Base-by-base conservation (phyloP, 2,888 invertebrate species). In the Glyphotaelius pellucidus region DNA sequence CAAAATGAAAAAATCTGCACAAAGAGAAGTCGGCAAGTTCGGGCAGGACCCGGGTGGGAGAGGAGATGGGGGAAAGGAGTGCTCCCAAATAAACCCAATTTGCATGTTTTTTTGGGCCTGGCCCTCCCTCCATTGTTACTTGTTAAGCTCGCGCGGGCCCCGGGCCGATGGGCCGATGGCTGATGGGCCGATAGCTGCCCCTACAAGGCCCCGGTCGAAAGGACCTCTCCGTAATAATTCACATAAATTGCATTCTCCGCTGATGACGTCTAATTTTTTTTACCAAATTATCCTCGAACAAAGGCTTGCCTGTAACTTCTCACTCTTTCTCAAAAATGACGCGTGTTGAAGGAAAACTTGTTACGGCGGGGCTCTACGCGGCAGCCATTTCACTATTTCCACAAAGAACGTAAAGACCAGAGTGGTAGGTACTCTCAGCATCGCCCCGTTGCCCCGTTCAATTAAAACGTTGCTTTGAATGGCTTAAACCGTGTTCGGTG, bases 21-120 rank as follows among this genome's bases (percentile, higher is more conserved):
- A 90, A 90, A 81, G 90, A 90, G 90, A 85, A 85, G 47, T 67
- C 86, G 80, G 67, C 84, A 83, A 67, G 9, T 67, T 67, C 67
- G 67, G 67, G 67, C 67, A 67, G 25, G 25, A 25, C 25, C 67
- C 25, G 25, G 67, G 25, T 19, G 14, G 7, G 19, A 52, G 67
- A 9, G 67, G 25, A 5, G 67, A 25, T 25, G 25, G 25, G 67
- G 7, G 67, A 7, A 7, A 19, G 19, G 67, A 19, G 25, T n/a
- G 25, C 67, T 67, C 67, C 90, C 84, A 85, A 90, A 90, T 90
- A 90, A 90, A 67, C 90, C 84, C 90, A 85, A 90, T 90, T 90
- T 90, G 86, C 90, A 90, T 90, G 86, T 90, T 90, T 90, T 90
- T 90, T 90, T 90, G 90, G 90, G 25, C 84, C 67, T 84, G 84